Conservation (phyloP, 2,888 invertebrate genomes). For the Allophyes oxyacanthae region DNA sequence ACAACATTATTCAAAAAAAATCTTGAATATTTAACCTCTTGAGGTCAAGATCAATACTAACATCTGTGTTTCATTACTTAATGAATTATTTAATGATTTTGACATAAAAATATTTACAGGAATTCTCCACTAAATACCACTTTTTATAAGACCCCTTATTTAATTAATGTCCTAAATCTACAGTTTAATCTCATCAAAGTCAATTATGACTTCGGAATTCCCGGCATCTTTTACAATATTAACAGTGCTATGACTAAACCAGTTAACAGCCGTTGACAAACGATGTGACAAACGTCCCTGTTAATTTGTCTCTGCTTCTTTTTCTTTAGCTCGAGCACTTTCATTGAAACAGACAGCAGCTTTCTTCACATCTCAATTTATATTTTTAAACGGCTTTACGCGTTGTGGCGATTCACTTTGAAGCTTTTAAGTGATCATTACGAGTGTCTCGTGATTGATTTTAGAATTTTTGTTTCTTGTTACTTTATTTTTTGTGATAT, state of each 20-base stretch:
- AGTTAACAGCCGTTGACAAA: slow-evolving; percentile 65
- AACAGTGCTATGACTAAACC: slow-evolving; percentile 57
- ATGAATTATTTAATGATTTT: too few species aligned
- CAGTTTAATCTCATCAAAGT: slow-evolving; percentile 36
- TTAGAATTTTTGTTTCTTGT: slow-evolving; percentile 22
- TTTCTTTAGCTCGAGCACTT: slow-evolving; percentile 45
- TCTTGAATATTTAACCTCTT: too few species aligned
- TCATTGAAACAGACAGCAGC: slow-evolving; percentile 54
- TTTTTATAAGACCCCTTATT: slow-evolving; percentile 1
- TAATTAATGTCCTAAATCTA: slow-evolving; percentile 1
- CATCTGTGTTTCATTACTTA: too few species aligned
- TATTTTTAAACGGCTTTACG: slow-evolving; percentile 54
- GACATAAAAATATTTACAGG: too few species aligned
- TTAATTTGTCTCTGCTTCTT: slow-evolving; percentile 65
- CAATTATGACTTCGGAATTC: slow-evolving; percentile 40
- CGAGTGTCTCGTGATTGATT: slow-evolving; percentile 38
- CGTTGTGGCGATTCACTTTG: slow-evolving; percentile 56
- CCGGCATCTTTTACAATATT: slow-evolving; percentile 48
- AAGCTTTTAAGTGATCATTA: slow-evolving; percentile 53
- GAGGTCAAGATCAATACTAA: too few species aligned
- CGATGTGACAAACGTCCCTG: slow-evolving; percentile 61
- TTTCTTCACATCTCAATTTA: slow-evolving; percentile 62
- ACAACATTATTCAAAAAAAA: too few species aligned
- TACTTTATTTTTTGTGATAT: slow-evolving; percentile 21
- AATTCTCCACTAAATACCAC: too few species aligned